Conservation (phyloP, 2,113 vertebrate species). For the Synodontis membranacea region DNA sequence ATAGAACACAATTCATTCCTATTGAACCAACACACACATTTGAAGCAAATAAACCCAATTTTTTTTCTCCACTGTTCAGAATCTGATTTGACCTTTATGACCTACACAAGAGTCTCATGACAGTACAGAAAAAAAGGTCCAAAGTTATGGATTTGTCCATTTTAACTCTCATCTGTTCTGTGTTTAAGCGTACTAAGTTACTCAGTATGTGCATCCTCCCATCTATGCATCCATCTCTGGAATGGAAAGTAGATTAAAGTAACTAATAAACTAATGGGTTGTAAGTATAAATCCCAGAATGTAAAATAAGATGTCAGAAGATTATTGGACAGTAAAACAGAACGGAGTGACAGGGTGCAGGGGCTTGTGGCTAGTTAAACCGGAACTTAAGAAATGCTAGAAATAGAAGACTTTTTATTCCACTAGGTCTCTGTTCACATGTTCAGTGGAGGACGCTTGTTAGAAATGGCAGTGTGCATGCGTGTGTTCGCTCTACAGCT, state of each 20-base stretch:
- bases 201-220: background rate
- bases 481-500: background rate
- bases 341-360: background rate
- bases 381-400: background rate
- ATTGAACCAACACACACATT: background rate
- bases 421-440: background rate
- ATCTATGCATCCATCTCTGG: background rate
- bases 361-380: background rate
- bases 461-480: background rate
- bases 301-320: background rate
- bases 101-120: background rate
- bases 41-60: background rate
- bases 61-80: background rate
- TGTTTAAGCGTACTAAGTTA: background rate
- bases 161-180: background rate
- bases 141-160: background rate
- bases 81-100: background rate
- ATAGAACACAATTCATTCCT: background rate
- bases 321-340: background rate
- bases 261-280: background rate
- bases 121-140: background rate
- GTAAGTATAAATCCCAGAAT: background rate
- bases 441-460: background rate
- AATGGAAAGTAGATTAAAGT: background rate
- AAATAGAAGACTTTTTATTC: background rate